Evolutionary conservation across 2,888 invertebrate species (phyloP), one percentile per base, ranked within the genome.

Genomic region (Cantharis lateralis): DNA sequence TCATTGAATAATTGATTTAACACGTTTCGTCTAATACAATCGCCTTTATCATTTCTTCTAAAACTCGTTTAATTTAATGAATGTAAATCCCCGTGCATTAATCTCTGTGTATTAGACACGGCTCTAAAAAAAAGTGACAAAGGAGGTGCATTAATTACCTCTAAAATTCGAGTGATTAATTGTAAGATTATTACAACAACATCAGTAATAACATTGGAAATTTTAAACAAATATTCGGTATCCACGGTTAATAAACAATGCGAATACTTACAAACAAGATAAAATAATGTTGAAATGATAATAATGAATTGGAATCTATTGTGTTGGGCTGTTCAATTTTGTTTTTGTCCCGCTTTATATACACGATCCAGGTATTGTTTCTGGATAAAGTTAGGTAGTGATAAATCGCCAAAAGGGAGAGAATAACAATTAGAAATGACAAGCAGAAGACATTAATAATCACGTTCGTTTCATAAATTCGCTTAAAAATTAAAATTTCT

Each of bases 371-470:
- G 71, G 75, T 72, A 72, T 76, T 72, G 72, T 76, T 71, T 76
- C 72, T 63, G 62, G 15, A 72, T 20, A 62, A 68, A 76, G 72
- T 72, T 71, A 75, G 71, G 72, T 72, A 72, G 70, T 76, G 72
- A 76, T 73, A 71, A 76, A 76, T 76, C 73, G 70, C 26, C 69
- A 76, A 69, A 68, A 76, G 76, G 68, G 73, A 76, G 66, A 73
- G 73, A 76, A 76, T 76, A 73, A 78, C 75, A 78, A 78, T 76
- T 78, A 76, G 71, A 64, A 76, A 69, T 78, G 78, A 78, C 78
- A 78, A 76, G 74, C 75, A 73, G 73, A 78, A 78, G 76, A 78
- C 78, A 78, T 78, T 78, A 78, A 78, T 78, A 78, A 76, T 71
- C 69, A 64, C 71, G 72, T 78, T 70, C 75, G 63, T 75, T 75